These are phyloP conservation scores for Gymnarchus niloticus DNA, from an alignment of 2,113 vertebrate species.

Conservation along the genomic window DNA sequence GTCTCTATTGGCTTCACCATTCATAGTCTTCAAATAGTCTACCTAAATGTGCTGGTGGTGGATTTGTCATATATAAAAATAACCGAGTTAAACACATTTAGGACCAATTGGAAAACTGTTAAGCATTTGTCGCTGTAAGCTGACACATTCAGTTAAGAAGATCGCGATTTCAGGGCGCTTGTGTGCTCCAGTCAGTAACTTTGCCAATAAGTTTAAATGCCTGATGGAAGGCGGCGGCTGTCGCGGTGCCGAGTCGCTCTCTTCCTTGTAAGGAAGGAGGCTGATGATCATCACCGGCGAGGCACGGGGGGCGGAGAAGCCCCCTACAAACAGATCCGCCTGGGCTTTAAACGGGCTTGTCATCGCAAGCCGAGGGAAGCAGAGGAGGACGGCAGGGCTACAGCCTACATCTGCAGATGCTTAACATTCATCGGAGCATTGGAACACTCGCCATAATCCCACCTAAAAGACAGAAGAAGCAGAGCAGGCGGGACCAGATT, in stretches of 20 bases:
- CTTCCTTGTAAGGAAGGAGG: neutral
- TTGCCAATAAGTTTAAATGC: no score
- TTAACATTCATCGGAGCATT: neutral
- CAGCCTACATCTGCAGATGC: neutral
- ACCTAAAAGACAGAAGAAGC: neutral
- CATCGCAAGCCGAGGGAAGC: neutral
- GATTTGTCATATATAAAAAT: no score
- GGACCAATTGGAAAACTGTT: no score
- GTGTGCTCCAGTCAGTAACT: neutral
- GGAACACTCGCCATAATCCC: no score
- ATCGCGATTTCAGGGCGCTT: no score
- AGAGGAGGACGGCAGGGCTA: neutral
- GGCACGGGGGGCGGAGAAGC: constrained; percentile 2
- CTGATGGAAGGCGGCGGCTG: neutral
- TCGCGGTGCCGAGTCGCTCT: neutral
- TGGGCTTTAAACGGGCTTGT: neutral
- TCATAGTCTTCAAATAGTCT: no score
- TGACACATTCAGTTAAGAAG: no score
- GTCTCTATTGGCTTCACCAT: no score
- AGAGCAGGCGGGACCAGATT: neutral
- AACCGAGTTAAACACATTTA: no score
- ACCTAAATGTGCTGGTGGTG: no score
- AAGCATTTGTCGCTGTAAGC: no score
- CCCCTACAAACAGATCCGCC: neutral
- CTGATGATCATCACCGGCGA: no score